A percentile compares a stretch with the other conserved stretches of the same genome.
Conservation (phyloP, 2,797 vertebrate species). For the Odontamblyopus rebecca region DNA sequence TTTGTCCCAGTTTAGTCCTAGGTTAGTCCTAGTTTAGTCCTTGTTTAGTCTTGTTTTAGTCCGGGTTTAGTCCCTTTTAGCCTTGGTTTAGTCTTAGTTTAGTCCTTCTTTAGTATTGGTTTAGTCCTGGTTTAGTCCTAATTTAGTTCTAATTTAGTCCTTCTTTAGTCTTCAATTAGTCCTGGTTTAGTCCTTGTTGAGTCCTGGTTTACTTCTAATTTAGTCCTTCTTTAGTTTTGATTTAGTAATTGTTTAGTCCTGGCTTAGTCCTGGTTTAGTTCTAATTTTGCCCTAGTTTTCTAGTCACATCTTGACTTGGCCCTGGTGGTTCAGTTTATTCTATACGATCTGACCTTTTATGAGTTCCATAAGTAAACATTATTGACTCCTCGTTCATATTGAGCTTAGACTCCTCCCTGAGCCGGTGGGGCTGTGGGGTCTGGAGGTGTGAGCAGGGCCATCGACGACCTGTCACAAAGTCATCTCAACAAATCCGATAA, state of each 20-base stretch:
- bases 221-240: too few species aligned
- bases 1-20: too few species aligned
- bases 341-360: not conserved
- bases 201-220: too few species aligned
- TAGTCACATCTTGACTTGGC: too few species aligned
- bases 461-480: constrained; percentile 78
- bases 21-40: too few species aligned
- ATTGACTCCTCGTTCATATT: not conserved
- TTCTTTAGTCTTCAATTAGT: too few species aligned
- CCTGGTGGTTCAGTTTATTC: not conserved
- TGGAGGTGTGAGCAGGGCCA: constrained; percentile 60
- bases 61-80: not conserved
- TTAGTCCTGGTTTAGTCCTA: not conserved
- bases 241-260: too few species aligned
- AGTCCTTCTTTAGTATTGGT: not conserved
- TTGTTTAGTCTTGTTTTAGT: too few species aligned
- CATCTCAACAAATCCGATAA: constrained; percentile 70
- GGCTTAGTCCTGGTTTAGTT: too few species aligned
- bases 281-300: not conserved
- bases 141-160: not conserved
- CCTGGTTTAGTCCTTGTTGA: too few species aligned
- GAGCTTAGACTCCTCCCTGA: constrained; percentile 51
- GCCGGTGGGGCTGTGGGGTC: constrained; percentile 62
- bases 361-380: not conserved
- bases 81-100: not conserved